Conservation (phyloP, 2,888 invertebrate species). For the Drosophila bunnanda region DNA sequence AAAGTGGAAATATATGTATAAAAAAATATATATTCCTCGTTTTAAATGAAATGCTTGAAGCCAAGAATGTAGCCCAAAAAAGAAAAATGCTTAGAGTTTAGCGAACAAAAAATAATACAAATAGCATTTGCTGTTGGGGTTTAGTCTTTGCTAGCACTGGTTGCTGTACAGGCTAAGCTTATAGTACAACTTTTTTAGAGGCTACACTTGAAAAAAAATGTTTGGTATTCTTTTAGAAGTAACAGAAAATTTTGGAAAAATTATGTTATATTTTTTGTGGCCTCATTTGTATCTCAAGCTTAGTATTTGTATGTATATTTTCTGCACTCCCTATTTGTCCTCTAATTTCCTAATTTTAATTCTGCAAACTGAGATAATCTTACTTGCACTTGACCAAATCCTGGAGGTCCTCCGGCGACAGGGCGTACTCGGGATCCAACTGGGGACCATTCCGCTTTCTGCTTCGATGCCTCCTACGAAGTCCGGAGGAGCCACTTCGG, state of each 20-base stretch:
- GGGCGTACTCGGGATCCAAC: constrained; percentile 73
- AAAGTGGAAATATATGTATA: neutral
- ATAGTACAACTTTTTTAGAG: constrained; percentile 20
- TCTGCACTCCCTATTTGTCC: neutral
- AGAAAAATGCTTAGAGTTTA: neutral
- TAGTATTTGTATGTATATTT: too few relatives aligned
- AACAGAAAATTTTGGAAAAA: neutral
- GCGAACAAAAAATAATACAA: neutral
- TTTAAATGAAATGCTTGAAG: neutral
- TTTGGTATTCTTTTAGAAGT: neutral
- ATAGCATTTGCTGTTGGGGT: neutral
- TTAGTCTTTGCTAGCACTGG: constrained; percentile 6
- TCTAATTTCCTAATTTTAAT: too few relatives aligned
- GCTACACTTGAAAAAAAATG: constrained; percentile 10
- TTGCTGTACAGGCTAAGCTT: constrained; percentile 44
- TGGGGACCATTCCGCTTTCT: constrained; percentile 19
- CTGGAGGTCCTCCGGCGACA: constrained; percentile 75
- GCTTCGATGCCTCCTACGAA: constrained; percentile 33
- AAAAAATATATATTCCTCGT: too few relatives aligned
- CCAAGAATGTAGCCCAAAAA: accelerated
- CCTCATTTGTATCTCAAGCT: too few relatives aligned
- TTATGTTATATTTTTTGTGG: neutral
- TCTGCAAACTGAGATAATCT: constrained; percentile 27
- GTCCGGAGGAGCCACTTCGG: constrained; percentile 4
- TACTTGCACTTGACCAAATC: constrained; percentile 84